A percentile compares a stretch with the other conserved stretches of the same genome.
Conservation (phyloP, 2,113 vertebrate species). For the Lutjanus erythropterus region DNA sequence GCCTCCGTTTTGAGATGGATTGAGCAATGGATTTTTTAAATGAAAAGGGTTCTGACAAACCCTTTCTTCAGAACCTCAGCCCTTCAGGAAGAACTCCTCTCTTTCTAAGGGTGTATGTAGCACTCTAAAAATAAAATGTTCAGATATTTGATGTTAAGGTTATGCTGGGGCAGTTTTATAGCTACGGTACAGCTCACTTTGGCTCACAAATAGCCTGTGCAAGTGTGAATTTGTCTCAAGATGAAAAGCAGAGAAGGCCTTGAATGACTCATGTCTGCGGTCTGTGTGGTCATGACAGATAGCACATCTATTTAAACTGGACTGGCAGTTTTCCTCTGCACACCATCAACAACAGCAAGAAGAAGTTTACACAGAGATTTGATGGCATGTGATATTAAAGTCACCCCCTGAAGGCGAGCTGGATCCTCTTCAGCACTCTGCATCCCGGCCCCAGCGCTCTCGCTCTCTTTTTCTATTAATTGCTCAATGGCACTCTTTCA, state of each 20-base stretch:
- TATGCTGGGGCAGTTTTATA: not conserved
- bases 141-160: not conserved
- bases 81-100: too few species aligned
- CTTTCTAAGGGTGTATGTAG: too few species aligned
- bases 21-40: too few species aligned
- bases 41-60: too few species aligned
- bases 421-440: slow-evolving; percentile 50
- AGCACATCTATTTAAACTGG: slow-evolving; percentile 30
- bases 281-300: slow-evolving; percentile 34
- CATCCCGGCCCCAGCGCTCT: slow-evolving; percentile 44
- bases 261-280: slow-evolving; percentile 19
- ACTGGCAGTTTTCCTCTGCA: slow-evolving; percentile 27
- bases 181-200: not conserved
- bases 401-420: slow-evolving; percentile 38
- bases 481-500: slow-evolving; percentile 65
- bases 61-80: too few species aligned
- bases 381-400: slow-evolving; percentile 56
- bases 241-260: not conserved
- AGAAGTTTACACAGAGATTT: slow-evolving; percentile 58
- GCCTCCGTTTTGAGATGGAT: too few species aligned
- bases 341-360: slow-evolving; percentile 40
- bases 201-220: not conserved
- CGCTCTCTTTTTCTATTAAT: slow-evolving; percentile 46
- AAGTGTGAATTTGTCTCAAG: slow-evolving; percentile 3
- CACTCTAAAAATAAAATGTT: too few species aligned